Evolutionary conservation across 92 coral and sea anemone genomes (phyloP), one percentile per base, ranked within the genome.

Genomic region (Porites lobata): DNA sequence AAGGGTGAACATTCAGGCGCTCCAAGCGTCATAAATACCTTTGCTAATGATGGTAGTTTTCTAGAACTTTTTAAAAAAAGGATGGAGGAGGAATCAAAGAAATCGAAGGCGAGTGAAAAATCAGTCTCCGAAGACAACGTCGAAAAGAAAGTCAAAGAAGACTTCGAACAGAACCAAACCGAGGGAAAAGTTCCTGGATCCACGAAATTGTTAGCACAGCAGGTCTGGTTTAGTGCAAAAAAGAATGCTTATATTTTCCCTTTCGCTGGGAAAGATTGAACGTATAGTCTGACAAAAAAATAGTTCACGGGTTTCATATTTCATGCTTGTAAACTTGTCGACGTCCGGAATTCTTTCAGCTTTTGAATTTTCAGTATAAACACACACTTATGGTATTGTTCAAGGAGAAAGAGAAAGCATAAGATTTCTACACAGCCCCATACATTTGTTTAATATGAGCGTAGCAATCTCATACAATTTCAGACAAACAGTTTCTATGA

Each of bases 11-110:
- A 65, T 57, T 19, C 81, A 22, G 38, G 63, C 24, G 38, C 87
- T 75, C 52, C 85, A 9, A 84, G 47, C 75, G 61, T 78, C 51
- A 50, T 72, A 51, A 95, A 95, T 74, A 59, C 88, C 56, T 96
- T 96, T 84, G 99, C 90, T 8, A 97, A 97, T 77, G 99, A 97
- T 66, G 99, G 99, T 10, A 97, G 98, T 80, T 97, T 97, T 82
- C 88, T 97, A 62, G 99, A 95, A 90, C 90, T 90, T 88, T 97
- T 90, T 68, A 96, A 92, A 73, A 93, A 89, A 77, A 89, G 90
- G 86, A 90, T 95, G 94, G 95, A 95, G 78, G 96, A 84, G 64
- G 85, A 74, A 63, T 47, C 87, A n/a, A 61, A 74, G 26, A 84
- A 62, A 63, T 3, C 21, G 8, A 80, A 74, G 29, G 13, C 22